Conservation (phyloP, 2,113 vertebrate species). For the Tragelaphus buxtoni region DNA sequence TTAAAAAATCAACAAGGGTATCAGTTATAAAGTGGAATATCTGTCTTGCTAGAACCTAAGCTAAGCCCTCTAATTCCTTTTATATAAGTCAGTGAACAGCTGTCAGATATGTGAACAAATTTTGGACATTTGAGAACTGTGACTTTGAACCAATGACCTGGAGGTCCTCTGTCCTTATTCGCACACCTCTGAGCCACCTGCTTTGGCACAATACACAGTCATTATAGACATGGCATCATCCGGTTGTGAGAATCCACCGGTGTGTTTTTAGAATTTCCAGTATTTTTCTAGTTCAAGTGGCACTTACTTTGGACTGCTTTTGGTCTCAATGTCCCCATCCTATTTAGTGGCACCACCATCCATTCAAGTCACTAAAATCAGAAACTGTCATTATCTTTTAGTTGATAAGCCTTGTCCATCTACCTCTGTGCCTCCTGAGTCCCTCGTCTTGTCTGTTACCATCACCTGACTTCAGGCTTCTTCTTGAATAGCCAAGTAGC, state of each 20-base stretch:
- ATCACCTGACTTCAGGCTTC: not conserved
- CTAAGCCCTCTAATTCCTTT: slow-evolving; percentile 34
- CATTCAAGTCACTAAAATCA: not conserved
- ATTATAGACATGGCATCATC: not conserved
- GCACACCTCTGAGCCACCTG: not conserved
- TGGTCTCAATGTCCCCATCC: not conserved
- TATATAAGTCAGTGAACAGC: slow-evolving; percentile 1
- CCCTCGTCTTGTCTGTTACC: not conserved
- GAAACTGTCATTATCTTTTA: not conserved
- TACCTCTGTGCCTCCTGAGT: not conserved
- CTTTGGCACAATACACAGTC: not conserved
- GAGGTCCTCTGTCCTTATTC: not conserved
- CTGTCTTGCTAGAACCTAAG: slow-evolving; percentile 26
- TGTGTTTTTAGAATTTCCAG: not conserved
- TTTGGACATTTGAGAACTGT: slow-evolving; percentile 10
- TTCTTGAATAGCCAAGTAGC: not conserved
- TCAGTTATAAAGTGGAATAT: not conserved
- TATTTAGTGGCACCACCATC: not conserved
- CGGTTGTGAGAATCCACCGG: not conserved
- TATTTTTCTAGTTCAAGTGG: not conserved
- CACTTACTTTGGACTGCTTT: slow-evolving; percentile 26
- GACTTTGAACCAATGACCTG: slow-evolving; percentile 18
- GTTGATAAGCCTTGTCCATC: not conserved
- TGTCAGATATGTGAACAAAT: not conserved
- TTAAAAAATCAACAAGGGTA: not conserved